Evolutionary conservation across 2,888 invertebrate genomes (phyloP).

Genomic region (Tipula helvola): DNA sequence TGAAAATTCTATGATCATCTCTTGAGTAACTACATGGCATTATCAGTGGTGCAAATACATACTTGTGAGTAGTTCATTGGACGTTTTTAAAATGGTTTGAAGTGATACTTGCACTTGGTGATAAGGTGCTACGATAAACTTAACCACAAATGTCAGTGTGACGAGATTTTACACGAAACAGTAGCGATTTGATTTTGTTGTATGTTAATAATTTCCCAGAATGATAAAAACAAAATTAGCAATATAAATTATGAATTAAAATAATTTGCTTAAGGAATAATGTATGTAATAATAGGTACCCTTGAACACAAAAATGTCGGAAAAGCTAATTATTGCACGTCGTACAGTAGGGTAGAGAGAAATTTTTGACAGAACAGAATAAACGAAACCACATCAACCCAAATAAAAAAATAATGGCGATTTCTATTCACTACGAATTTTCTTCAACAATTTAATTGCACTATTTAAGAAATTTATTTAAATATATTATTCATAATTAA

Average conservation of each 20-base stretch:
- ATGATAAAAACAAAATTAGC: background rate
- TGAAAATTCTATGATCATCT: too few species aligned
- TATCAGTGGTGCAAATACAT: too few species aligned
- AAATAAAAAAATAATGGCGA: background rate
- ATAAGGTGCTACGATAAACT: background rate
- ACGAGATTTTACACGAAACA: background rate
- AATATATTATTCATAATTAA: background rate
- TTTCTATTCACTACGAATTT: background rate
- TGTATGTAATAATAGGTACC: background rate
- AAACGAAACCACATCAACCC: background rate
- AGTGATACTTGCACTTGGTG: background rate
- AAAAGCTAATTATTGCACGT: background rate
- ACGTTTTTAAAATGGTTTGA: background rate
- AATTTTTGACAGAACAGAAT: background rate
- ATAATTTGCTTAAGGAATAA: background rate
- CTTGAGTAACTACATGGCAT: too few species aligned
- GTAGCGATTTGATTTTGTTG: background rate
- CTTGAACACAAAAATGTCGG: background rate
- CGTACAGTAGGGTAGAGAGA: background rate
- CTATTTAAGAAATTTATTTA: background rate
- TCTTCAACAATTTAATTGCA: background rate
- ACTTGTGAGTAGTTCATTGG: too few species aligned
- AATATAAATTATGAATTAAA: background rate
- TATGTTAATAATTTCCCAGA: background rate
- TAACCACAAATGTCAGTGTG: background rate